Conservation (phyloP, 2,113 vertebrate species). For the Ochotona princeps region DNA sequence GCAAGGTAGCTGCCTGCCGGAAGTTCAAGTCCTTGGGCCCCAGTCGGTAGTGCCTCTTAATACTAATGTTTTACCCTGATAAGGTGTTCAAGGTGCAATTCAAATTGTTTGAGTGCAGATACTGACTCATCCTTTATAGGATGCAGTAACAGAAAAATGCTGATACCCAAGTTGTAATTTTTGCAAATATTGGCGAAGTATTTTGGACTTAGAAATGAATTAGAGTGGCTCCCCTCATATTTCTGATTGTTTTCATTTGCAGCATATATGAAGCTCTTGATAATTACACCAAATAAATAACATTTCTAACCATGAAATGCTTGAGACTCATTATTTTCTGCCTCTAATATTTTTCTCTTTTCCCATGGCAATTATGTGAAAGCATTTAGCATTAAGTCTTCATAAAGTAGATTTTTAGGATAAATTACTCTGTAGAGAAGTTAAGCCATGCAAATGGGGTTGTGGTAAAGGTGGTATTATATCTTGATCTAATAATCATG, state of each 20-base stretch:
- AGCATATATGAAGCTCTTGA: not conserved
- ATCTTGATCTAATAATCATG: not conserved
- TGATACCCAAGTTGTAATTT: not conserved
- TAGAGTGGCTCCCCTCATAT: fast-evolving
- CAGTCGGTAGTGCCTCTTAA: not conserved
- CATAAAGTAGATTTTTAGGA: not conserved
- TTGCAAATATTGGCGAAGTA: not conserved
- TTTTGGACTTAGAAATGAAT: not conserved
- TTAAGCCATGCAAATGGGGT: not conserved
- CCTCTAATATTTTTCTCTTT: not conserved
- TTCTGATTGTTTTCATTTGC: not conserved
- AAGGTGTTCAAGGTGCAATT: not conserved
- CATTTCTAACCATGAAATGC: not conserved
- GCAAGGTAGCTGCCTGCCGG: too few species aligned
- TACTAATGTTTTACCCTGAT: not conserved
- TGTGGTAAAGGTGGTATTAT: not conserved
- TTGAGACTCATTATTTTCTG: not conserved
- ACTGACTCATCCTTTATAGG: not conserved
- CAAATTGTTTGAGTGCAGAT: not conserved
- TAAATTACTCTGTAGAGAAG: not conserved
- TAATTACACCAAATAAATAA: not conserved
- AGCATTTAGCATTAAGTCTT: not conserved
- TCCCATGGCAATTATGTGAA: not conserved
- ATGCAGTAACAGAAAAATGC: not conserved
- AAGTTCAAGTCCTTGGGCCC: too few species aligned